phyloP scores from a whole-genome alignment of 2,888 invertebrate genomes.

The Caenorhabditis sp. region DNA sequence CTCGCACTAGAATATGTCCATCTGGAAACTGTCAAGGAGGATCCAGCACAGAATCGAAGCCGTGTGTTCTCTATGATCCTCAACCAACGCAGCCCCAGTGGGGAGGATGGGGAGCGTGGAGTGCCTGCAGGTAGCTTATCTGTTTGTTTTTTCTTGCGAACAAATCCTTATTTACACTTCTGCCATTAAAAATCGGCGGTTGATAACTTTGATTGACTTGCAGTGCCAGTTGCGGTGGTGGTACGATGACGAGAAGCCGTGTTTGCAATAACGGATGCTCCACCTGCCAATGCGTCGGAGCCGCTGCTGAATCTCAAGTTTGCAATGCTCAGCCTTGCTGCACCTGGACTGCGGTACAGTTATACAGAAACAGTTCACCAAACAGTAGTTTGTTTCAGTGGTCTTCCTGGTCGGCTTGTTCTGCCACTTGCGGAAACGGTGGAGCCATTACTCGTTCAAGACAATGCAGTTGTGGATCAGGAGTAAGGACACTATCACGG shows the following conservation, averaged over 20 bases:
- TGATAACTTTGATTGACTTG: constrained; percentile 27
- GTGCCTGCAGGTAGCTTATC: constrained; percentile 63
- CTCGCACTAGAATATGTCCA: constrained; percentile 63
- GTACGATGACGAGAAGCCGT: constrained; percentile 66
- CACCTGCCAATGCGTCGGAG: constrained; percentile 69
- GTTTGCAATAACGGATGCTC: constrained; percentile 72
- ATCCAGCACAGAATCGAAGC: constrained; percentile 64
- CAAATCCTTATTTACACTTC: constrained; percentile 24
- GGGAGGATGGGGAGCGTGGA: constrained; percentile 66
- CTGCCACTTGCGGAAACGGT: constrained; percentile 67
- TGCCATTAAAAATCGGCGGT: constrained; percentile 13
- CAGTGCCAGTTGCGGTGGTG: constrained; percentile 72
- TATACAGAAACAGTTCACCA: constrained; percentile 1
- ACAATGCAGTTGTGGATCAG: constrained; percentile 66
- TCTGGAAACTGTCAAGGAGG: constrained; percentile 69
- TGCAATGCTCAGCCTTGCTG: constrained; percentile 72
- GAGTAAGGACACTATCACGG: constrained; percentile 34
- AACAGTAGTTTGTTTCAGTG: constrained; percentile 50
- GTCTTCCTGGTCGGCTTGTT: constrained; percentile 68
- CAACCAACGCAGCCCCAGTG: constrained; percentile 68
- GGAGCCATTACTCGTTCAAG: constrained; percentile 64
- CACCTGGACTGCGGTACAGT: constrained; percentile 62
- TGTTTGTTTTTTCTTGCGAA: constrained; percentile 15
- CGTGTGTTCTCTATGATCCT: constrained; percentile 68
- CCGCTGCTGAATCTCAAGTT: constrained; percentile 63